Base-by-base conservation (phyloP, 2,113 vertebrate genomes). In the Oreochromis niloticus region DNA sequence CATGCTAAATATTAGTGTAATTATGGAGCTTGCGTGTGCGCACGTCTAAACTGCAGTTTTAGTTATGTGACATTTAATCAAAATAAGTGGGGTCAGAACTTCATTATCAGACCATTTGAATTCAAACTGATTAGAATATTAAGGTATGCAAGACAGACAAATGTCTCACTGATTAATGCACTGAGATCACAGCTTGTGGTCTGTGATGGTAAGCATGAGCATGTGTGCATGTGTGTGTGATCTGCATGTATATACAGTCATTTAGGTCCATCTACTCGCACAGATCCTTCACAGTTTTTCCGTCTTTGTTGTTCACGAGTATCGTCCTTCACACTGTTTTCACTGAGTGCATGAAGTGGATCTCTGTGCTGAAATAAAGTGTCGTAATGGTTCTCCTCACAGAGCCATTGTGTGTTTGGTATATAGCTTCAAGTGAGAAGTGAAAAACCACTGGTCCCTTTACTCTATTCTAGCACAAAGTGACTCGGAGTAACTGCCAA, bases 401-500 rank as follows among this genome's bases (percentile, higher is more conserved):
- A 86, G 39, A n/a, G 75, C 87, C 89, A 88, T 92, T 91, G 88
- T 91, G 83, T 87, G 81, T 90, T 91, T 89, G 82, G 55, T 68
- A 79, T 90, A 90, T 88, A 89, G 82, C 56, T 84, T 81, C 87
- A 88, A 88, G 80, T 85, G 84, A 89, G 86, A 85, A 91, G 46
- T 52, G 89, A 89, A 90, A 92, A 92, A 92, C 87, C 94, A 90
- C 83, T 84, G 90, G 88, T 82, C 86, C 88, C 93, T 94, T 93
- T 81, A 85, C 85, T 94, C 88, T 92, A 93, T 95, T 93, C 93
- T 92, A 85, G 91, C 92, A 95, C 92, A 92, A 93, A 92, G 92
- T 93, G 95, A 94, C 89, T 95, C 61, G 87, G 88, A 90, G 92
- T 95, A 95, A 96, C 95, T 94, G 95, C 93, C 92, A 94, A 90